A percentile compares a stretch with the other conserved stretches of the same genome.
These are phyloP conservation scores for Rousettus leschenaultii DNA, from an alignment of 2,113 vertebrate genomes.

Conservation along the genomic window DNA sequence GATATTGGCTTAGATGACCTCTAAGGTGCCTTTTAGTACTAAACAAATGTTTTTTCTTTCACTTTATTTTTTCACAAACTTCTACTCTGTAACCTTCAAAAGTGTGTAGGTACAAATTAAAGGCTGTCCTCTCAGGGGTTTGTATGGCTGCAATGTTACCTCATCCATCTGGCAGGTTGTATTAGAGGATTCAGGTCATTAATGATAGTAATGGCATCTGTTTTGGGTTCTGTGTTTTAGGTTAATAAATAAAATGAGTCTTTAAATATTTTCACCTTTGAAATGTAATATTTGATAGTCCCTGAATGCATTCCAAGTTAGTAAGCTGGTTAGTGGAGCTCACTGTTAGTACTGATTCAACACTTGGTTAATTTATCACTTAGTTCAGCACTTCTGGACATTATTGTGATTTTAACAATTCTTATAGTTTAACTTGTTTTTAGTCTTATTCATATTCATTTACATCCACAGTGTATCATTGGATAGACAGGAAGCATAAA, in stretches of 20 bases:
- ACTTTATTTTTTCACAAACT: neutral
- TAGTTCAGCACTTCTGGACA: neutral
- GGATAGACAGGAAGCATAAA: neutral
- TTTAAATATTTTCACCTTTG: neutral
- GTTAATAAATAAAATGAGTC: neutral
- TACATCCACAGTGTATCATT: neutral
- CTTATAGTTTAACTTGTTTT: neutral
- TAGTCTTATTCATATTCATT: neutral
- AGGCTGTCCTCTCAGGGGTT: neutral
- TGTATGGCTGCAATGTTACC: neutral
- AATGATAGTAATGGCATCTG: neutral
- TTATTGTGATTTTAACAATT: neutral
- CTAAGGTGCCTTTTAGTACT: neutral
- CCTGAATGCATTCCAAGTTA: neutral
- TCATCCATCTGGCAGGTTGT: neutral
- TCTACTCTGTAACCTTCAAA: neutral
- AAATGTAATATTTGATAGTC: neutral
- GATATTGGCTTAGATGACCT: neutral
- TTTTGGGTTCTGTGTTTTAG: neutral
- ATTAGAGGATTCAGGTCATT: neutral
- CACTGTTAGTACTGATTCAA: neutral
- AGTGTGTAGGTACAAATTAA: neutral
- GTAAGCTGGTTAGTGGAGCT: neutral
- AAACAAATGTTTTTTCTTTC: neutral
- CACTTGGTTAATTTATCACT: neutral